Percentiles rank a stretch among this genome's conserved stretches.
These are phyloP conservation scores for Shargacucullia verbasci DNA, from an alignment of 2,888 invertebrate genomes.

Conservation along the genomic window DNA sequence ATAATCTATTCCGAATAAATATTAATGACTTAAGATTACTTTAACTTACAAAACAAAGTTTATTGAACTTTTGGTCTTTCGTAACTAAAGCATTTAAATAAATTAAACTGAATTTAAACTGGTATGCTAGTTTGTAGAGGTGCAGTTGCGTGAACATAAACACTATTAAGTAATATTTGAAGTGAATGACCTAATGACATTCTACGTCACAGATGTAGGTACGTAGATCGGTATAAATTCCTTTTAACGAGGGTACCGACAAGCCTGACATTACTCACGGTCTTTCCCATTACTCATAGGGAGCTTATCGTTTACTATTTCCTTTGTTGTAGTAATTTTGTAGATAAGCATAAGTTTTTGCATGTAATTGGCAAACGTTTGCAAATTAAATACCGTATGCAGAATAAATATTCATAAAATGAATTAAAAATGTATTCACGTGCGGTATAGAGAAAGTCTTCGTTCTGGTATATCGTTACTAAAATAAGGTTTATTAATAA, in stretches of 20 bases:
- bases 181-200: conserved; percentile 60
- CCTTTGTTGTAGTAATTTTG: conserved; percentile 18
- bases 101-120: conserved; percentile 56
- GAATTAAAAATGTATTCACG: too few relatives aligned
- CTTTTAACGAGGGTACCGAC: conserved; percentile 39
- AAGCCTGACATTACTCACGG: conserved; percentile 51
- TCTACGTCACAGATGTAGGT: conserved; percentile 50
- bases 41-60: conserved; percentile 53
- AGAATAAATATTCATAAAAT: too few relatives aligned
- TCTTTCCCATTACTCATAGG: conserved; percentile 54
- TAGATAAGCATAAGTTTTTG: conserved; percentile 20
- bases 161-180: conserved; percentile 55
- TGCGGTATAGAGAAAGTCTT: too few relatives aligned
- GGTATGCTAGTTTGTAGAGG: conserved; percentile 55
- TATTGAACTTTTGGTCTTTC: conserved; percentile 56
- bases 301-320: conserved; percentile 19
- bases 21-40: conserved; percentile 43
- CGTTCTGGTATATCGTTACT: too few relatives aligned
- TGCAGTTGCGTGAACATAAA: conserved; percentile 59
- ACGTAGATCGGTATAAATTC: conserved; percentile 27
- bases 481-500: too few relatives aligned
- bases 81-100: conserved; percentile 55
- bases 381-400: conserved; percentile 1
- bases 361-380: conserved; percentile 5
- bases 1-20: conserved; percentile 34